Conservation (phyloP, 2,797 vertebrate species). For the Lepus oiostolus region DNA sequence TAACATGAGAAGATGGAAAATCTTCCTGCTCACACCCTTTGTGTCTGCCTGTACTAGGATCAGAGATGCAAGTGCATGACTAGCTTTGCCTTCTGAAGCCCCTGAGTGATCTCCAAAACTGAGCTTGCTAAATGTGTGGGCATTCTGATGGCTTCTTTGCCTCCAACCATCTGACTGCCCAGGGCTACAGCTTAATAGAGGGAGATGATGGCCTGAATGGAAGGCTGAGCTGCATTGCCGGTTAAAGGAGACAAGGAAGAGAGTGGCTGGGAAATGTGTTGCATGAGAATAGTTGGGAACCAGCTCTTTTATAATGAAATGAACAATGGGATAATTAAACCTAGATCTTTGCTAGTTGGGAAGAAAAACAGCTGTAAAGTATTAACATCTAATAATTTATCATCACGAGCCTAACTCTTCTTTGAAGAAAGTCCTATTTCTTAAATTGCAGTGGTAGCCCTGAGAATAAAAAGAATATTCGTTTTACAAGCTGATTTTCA, state of each 20-base stretch:
- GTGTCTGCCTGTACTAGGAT: neutral
- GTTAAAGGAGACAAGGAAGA: neutral
- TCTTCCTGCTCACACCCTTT: neutral
- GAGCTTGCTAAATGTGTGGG: neutral
- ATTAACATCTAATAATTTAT: constrained; percentile 43
- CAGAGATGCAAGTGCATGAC: neutral
- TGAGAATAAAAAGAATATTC: constrained; percentile 50
- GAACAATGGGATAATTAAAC: constrained; percentile 15
- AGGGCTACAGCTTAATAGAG: neutral
- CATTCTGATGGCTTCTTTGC: neutral
- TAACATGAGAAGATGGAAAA: neutral
- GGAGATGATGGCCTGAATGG: neutral
- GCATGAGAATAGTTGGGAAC: neutral
- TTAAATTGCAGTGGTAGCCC: constrained; percentile 24
- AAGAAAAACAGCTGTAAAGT: constrained; percentile 26
- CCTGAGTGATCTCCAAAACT: neutral
- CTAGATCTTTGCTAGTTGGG: neutral
- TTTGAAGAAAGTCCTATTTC: constrained; percentile 51
- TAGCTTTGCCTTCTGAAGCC: neutral
- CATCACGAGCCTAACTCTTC: neutral
- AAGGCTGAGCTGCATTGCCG: neutral
- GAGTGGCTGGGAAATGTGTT: neutral
- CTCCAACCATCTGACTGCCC: neutral
- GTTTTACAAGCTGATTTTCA: constrained; percentile 20
- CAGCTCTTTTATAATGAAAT: constrained; percentile 28